These are phyloP conservation scores for Bombyx huttoni DNA, from an alignment of 2,888 invertebrate genomes.

Conservation along the genomic window DNA sequence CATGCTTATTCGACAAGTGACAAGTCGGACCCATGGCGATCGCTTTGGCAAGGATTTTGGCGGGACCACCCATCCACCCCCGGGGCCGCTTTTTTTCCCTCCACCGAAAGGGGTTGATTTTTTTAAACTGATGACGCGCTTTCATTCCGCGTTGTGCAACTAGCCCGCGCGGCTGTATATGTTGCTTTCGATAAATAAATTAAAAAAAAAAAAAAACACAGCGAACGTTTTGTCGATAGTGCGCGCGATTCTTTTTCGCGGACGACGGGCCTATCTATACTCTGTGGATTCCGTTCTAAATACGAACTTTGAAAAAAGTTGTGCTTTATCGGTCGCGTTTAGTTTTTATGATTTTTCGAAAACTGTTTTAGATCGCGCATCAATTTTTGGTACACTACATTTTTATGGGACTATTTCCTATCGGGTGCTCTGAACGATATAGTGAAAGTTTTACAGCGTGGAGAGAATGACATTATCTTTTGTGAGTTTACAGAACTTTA, in stretches of 20 bases:
- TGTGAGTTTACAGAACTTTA: constrained; percentile 36
- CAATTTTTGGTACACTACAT: constrained; percentile 5
- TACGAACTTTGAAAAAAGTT: constrained; percentile 35
- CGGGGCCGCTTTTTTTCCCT: constrained; percentile 62
- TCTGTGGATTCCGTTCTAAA: constrained; percentile 38
- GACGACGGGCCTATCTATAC: constrained; percentile 44
- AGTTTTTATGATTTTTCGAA: constrained; percentile 9
- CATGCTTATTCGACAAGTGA: constrained; percentile 71
- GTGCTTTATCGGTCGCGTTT: constrained; percentile 10
- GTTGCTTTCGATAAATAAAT: constrained; percentile 63
- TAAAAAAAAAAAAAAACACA: constrained; percentile 36
- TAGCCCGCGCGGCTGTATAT: constrained; percentile 69
- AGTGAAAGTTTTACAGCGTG: constrained; percentile 39
- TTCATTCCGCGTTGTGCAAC: constrained; percentile 73
- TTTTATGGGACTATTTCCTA: constrained; percentile 9
- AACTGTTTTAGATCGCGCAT: constrained; percentile 6
- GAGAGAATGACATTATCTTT: constrained; percentile 70
- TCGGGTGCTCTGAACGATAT: constrained; percentile 9
- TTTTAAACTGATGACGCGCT: constrained; percentile 74
- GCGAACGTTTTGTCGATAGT: constrained; percentile 64
- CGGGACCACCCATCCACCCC: constrained; percentile 53
- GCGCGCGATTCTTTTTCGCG: constrained; percentile 50
- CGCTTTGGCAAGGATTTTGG: constrained; percentile 70
- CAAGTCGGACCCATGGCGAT: constrained; percentile 64
- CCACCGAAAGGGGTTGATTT: constrained; percentile 71